Evolutionary conservation across 1,140 invertebrate genomes (phyloP), one percentile per base, ranked within the genome.

Genomic region (Coptotermes formosanus): DNA sequence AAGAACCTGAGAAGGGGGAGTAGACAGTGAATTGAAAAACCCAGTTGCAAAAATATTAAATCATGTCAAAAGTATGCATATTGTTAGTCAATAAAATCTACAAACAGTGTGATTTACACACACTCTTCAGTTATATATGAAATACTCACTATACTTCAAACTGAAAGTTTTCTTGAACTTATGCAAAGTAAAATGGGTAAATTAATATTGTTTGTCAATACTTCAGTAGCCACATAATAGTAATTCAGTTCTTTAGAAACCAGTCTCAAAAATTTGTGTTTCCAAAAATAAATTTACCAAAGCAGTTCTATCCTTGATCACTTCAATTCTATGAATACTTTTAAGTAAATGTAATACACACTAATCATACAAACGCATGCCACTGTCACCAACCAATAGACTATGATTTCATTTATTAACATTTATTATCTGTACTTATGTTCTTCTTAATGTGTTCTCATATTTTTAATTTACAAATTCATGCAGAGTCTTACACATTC

Each of bases 381-480:
- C n/a, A 75, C 14, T 75, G 64, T 30, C n/a, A 75, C 64, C 64
- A 75, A 75, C 64, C 64, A 75, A 75, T 75, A 75, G n/a, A 75
- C 64, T 75, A 75, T 75, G n/a, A 25, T 30, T 75, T 75, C 52
- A 55, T 55, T 75, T 75, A 75, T 75, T 30, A 75, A 75, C 64
- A 75, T 75, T 75, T 75, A 75, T 25, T 75, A 75, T n/a, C n/a
- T 75, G 64, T 30, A 75, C 64, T n/a, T 75, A 75, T 75, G 52
- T 75, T 75, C 6, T 75, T 16, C 7, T 75, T 75, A 75, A 75
- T 25, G 8, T 64, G 59, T 75, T 75, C 25, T 25, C 25, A n/a
- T n/a, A 75, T 75, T 75, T 75, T n/a, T 30, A 75, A 75, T 75
- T 75, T 75, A 75, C 64, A 75, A 75, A 30, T 30, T 75, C 16